phyloP scores from a whole-genome alignment of 1,140 invertebrate species.

The Drosophila simulans region DNA sequence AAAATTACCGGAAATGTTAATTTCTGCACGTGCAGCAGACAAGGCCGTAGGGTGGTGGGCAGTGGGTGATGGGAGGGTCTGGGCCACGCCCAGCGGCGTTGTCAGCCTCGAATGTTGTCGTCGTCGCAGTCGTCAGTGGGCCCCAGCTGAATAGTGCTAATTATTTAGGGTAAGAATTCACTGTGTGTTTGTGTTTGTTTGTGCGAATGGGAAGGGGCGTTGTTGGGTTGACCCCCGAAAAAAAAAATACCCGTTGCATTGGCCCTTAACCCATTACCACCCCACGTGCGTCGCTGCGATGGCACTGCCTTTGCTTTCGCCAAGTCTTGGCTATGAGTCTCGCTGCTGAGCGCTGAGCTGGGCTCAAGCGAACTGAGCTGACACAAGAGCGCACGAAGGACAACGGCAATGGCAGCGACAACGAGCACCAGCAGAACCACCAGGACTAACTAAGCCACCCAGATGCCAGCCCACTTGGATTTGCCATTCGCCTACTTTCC shows the following conservation, averaged over 20 bases:
- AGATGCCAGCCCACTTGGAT: conserved; percentile 10
- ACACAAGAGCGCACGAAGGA: conserved; percentile 79
- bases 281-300: conserved; percentile 59
- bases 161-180: conserved; percentile 82
- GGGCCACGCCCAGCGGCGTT: conserved; percentile 47
- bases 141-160: conserved; percentile 82
- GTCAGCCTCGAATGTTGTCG: conserved; percentile 34
- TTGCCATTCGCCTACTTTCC: conserved; percentile 3
- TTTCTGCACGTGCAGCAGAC: conserved; percentile 81
- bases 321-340: conserved; percentile 46
- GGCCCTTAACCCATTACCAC: conserved; percentile 75
- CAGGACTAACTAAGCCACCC: conserved; percentile 7
- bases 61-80: conserved; percentile 33
- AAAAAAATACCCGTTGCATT: conserved; percentile 61
- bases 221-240: conserved; percentile 50
- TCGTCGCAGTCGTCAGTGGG: conserved; percentile 44
- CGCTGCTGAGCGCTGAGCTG: conserved; percentile 31
- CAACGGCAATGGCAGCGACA: conserved; percentile 52
- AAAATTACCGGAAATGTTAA: conserved; percentile 84
- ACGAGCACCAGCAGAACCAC: conserved; percentile 3
- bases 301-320: conserved; percentile 42
- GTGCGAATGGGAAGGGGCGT: neutral
- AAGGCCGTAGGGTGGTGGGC: conserved; percentile 9
- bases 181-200: conserved; percentile 19
- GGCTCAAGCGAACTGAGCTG: conserved; percentile 57